Evolutionary conservation across 1,140 invertebrate species (phyloP), one percentile per base, ranked within the genome.

Genomic region (Halictus rubicundus): DNA sequence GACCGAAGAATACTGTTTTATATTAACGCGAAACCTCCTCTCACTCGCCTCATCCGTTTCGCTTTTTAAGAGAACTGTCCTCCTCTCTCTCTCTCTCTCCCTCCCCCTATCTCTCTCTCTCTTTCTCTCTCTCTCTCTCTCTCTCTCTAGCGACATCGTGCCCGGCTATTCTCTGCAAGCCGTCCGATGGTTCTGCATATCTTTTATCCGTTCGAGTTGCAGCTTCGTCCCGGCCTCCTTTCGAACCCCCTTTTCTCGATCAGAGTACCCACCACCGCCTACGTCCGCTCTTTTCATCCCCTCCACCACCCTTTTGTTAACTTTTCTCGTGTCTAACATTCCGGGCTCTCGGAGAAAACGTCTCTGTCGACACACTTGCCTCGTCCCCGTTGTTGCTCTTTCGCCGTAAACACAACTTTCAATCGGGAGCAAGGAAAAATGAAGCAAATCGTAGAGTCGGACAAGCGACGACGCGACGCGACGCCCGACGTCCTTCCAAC

Each of bases 1-100:
- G 69, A 69, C 76, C 71, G 81, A 83, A 76, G 77, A 78, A 87
- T 83, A 83, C 87, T 88, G 85, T 83, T 88, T 83, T 85, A 63
- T 79, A 60, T 74, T 82, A 81, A 32, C 66, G 76, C 76, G 74
- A 69, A 68, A 61, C 65, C 60, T 65, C 19, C 49, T 68, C 60
- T 61, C 52, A 57, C 66, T 16, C 66, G 23, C 32, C 54, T 39
- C 16, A 21, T n/a, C n/a, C 54, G 54, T 57, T n/a, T 57, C 54
- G n/a, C 8, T 57, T 57, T 57, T 23, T n/a, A n/a, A 21, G n/a
- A 9, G n/a, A 21, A 46, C 42, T 14, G 2, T 46, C 42, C 39
- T 10, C 42, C 12, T 32, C 32, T 32, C 32, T 32, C 32, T n/a
- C 32, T 32, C 32, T 32, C 32, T 32, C n/a, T n/a, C n/a, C n/a